Base-by-base conservation (phyloP, 2,888 invertebrate genomes). In the Drosophila paramelanica region DNA sequence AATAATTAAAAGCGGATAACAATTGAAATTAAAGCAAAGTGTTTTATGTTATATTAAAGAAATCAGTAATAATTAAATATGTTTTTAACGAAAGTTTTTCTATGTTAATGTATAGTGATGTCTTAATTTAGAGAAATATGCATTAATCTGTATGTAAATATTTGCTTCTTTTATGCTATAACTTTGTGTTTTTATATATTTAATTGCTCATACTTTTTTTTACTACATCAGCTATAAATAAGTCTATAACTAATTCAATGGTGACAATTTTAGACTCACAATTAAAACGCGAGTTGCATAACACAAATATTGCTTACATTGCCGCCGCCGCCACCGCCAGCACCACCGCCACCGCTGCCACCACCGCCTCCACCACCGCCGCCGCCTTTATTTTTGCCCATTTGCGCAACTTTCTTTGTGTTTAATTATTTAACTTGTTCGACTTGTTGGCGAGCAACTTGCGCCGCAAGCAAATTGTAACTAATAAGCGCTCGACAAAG, bases 251-350 rank as follows among this genome's bases (percentile, higher is more conserved):
- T 36, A 17, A 27, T 31, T 39, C 1, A 38, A 52, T 49, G 41
- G 47, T 42, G 47, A 42, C 49, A 60, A 57, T 58, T 67, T 68
- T 68, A 43, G 58, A 88, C 85, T 85, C 71, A 85, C 76, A 78
- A 55, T 89, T 83, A 77, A 72, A 68, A 46, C 64, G 60, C 51
- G 14, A 79, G 89, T 87, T 90, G 91, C 88, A 91, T 89, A 91
- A 90, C 88, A 91, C 90, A 91, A 84, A 90, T 89, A 84, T 90
- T 91, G 89, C 90, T 90, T 90, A 90, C 90, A 91, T 91, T 91
- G 60, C 83, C 90, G 65, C 91, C 90, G 3, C 87, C 81, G 0
- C 81, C 82, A 8, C 78, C 81, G 5, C 76, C 77, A 0, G 76
- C 75, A 0, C 87, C 83, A 0, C 80, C 81, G 0, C 80, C 79